These are phyloP conservation scores for Eriosoma lanigerum DNA, from an alignment of 1,140 invertebrate species.

Conservation along the genomic window DNA sequence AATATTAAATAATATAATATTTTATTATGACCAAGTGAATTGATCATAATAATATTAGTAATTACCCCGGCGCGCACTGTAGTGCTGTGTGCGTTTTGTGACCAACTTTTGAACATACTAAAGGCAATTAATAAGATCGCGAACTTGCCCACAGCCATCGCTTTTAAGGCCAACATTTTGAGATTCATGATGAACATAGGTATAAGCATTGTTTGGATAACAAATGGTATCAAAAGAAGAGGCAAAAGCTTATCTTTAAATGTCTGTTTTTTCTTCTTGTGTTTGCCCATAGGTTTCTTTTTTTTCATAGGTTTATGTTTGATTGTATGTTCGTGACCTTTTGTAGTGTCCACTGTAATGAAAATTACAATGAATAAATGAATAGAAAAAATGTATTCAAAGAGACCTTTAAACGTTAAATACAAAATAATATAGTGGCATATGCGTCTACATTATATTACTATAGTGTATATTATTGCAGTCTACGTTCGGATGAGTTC, in stretches of 20 bases:
- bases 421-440: no score
- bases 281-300: constrained; percentile 43
- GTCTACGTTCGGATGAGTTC: no score
- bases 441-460: no score
- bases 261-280: constrained; percentile 54
- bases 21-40: background rate
- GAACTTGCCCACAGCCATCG: constrained; percentile 54
- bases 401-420: no score
- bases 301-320: background rate
- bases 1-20: background rate
- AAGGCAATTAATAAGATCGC: constrained; percentile 53
- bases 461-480: no score
- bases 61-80: constrained; percentile 15
- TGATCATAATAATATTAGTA: background rate
- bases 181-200: constrained; percentile 55
- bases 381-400: no score
- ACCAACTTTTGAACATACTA: constrained; percentile 52
- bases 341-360: background rate
- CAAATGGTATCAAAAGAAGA: constrained; percentile 54
- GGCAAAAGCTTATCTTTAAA: constrained; percentile 54
- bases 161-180: constrained; percentile 55
- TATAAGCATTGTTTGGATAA: constrained; percentile 54
- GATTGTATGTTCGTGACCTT: background rate
- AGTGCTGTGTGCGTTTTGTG: constrained; percentile 18
- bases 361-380: background rate